Evolutionary conservation across 2,888 invertebrate species (phyloP), one percentile per base, ranked within the genome.

Genomic region (Platerodrilus igneus): DNA sequence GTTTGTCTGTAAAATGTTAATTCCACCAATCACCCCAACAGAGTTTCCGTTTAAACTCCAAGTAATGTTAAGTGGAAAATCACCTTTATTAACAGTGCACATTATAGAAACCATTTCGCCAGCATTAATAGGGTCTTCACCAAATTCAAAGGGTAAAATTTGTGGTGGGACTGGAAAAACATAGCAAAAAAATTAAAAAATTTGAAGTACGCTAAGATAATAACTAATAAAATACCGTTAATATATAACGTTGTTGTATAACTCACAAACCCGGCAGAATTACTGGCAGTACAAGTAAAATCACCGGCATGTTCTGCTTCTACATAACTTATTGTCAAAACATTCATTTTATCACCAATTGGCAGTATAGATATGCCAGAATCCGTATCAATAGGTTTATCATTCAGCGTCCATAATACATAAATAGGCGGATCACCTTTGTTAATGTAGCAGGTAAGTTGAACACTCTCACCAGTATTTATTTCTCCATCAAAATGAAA

Each of bases 381-480:
- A 26, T 79, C 76, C 51, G 70, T 73, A 62, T 77, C 72, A 63
- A 83, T 79, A 45, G 73, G 74, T 64, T 71, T 66, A 52, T 77
- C 72, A 64, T 87, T 83, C 64, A 84, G 81, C 57, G 76, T 77
- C 89, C 89, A 90, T 32, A 73, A 75, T 41, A 90, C 80, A 50
- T 75, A 75, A 42, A 90, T 73, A 31, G 86, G 86, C 47, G 25
- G 15, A 68, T 88, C 87, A 46, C 88, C 85, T 68, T 83, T 81
- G 46, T 77, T 77, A 29, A 81, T 77, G 48, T 80, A 77, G 63
- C 85, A 86, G 37, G 75, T 76, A 59, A 79, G 74, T 60, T 80
- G 79, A 26, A 79, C 77, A 29, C 77, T 76, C 63, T 83, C 82
- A 34, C 82, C 83, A 45, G 79, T 79, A 63, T 79, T 80, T 28